Percentiles rank a stretch among this genome's conserved stretches.
These are phyloP conservation scores for Spodoptera exigua DNA, from an alignment of 2,888 invertebrate genomes.

Conservation along the genomic window DNA sequence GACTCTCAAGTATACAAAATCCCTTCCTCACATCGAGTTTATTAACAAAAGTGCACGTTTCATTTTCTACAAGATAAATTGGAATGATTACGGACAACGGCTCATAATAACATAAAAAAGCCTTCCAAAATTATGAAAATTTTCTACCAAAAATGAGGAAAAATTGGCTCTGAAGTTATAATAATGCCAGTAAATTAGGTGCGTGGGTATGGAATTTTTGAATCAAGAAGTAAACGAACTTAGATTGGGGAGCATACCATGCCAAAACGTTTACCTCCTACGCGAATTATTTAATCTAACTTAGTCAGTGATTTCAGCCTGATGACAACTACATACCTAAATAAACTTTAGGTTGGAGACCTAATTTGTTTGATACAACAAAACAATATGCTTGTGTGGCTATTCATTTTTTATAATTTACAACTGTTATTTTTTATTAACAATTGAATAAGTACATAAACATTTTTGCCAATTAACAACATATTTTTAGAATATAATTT, in stretches of 20 bases:
- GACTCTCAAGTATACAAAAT: no score
- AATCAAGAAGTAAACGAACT: slow-evolving; percentile 36
- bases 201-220: slow-evolving; percentile 29
- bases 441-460: no score
- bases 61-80: slow-evolving; percentile 16
- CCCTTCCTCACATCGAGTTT: slow-evolving; percentile 1
- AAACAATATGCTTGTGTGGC: no score
- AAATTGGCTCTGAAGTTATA: slow-evolving; percentile 27
- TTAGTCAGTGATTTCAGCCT: slow-evolving; percentile 17
- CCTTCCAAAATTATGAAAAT: slow-evolving; percentile 36
- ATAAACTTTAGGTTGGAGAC: neutral
- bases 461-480: no score
- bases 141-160: slow-evolving; percentile 34
- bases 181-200: slow-evolving; percentile 34
- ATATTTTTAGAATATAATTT: no score
- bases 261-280: slow-evolving; percentile 32
- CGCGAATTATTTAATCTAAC: slow-evolving; percentile 53
- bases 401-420: no score
- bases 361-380: no score
- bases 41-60: slow-evolving; percentile 17
- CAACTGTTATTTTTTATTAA: no score
- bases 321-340: slow-evolving; percentile 2
- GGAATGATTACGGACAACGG: slow-evolving; percentile 29
- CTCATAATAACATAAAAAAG: slow-evolving; percentile 38
- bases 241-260: slow-evolving; percentile 32